These are phyloP conservation scores for Lathronympha strigana DNA, from an alignment of 2,888 invertebrate species.

Conservation along the genomic window DNA sequence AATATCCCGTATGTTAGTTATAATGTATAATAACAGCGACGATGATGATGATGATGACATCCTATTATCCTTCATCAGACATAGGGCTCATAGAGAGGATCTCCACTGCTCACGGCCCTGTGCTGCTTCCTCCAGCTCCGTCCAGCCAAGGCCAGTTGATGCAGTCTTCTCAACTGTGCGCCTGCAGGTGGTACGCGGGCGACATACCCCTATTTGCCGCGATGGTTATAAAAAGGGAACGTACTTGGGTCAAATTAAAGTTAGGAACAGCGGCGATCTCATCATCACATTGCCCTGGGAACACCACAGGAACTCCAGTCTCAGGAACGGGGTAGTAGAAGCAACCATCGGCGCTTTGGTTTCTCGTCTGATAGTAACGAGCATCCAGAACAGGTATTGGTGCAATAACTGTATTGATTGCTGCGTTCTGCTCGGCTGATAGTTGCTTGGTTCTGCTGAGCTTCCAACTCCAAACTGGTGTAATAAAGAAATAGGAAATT, in stretches of 20 bases:
- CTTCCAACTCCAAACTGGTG: slow-evolving; percentile 68
- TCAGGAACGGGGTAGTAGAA: slow-evolving; percentile 68
- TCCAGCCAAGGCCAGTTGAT: too few relatives aligned
- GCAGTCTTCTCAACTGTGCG: too few relatives aligned
- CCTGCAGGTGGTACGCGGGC: too few relatives aligned
- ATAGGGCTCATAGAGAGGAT: too few relatives aligned
- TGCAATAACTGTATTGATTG: slow-evolving; percentile 55
- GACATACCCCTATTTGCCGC: too few relatives aligned
- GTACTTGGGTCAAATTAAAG: slow-evolving; percentile 56
- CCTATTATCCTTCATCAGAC: too few relatives aligned
- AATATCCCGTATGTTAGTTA: too few relatives aligned
- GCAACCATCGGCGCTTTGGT: slow-evolving; percentile 63
- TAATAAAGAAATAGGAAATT: not conserved
- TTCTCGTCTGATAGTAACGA: slow-evolving; percentile 52
- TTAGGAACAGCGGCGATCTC: slow-evolving; percentile 52
- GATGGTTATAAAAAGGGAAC: too few relatives aligned
- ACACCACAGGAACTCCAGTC: slow-evolving; percentile 59
- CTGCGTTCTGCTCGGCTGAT: slow-evolving; percentile 45
- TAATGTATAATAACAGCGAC: too few relatives aligned
- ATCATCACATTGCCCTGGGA: slow-evolving; percentile 65
- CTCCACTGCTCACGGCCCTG: too few relatives aligned
- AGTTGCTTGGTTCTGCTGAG: slow-evolving; percentile 62
- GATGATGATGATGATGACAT: too few relatives aligned
- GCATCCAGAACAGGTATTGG: slow-evolving; percentile 56
- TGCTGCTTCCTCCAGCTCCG: too few relatives aligned